Evolutionary conservation across 2,113 vertebrate species (phyloP), one percentile per base, ranked within the genome.

Genomic region (Accipiter cooperii): DNA sequence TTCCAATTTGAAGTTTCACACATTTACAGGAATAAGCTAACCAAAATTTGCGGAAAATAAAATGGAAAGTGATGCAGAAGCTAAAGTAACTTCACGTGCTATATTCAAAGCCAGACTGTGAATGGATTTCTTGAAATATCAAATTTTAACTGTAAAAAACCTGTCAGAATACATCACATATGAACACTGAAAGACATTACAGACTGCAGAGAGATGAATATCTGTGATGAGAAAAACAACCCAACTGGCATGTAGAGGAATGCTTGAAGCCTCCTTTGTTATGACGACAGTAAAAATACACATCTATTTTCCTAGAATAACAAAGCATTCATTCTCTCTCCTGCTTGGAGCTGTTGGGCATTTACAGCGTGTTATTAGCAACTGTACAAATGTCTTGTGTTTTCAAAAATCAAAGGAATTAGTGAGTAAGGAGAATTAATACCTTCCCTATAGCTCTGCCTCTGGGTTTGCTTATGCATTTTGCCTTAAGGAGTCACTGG

Each of bases 291-390:
- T 83, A 93, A 96, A 96, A 96, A 94, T 93, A 90, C 49, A 66
- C 93, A 80, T 88, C 74, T 85, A 77, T 96, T 95, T 97, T 92
- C 95, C 74, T 97, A 86, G 75, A 93, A 94, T 90, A 96, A 95
- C 90, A 96, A 88, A 90, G 63, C 13, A 0, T 79, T 94, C 74
- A 58, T 95, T 95, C 79, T 90, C 33, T 68, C 58, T 87, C 36
- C 82, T 94, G 66, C 85, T 95, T 90, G 58, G 80, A 95, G 93
- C 82, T 80, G 25, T 54, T 83, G 92, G 54, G 75, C 82, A 86
- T 85, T 90, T 95, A 46, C 58, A 86, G 66, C 1, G 1, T 90
- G 55, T 88, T 94, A 91, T 96, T 94, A 96, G 13, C 82, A 77
- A 74, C 63, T 63, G 31, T 74, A 80, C 66, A 88, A 91, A 80